Percentiles rank a stretch among this genome's conserved stretches.
These are phyloP conservation scores for Lycia hirtaria DNA, from an alignment of 2,888 invertebrate genomes.

Conservation along the genomic window DNA sequence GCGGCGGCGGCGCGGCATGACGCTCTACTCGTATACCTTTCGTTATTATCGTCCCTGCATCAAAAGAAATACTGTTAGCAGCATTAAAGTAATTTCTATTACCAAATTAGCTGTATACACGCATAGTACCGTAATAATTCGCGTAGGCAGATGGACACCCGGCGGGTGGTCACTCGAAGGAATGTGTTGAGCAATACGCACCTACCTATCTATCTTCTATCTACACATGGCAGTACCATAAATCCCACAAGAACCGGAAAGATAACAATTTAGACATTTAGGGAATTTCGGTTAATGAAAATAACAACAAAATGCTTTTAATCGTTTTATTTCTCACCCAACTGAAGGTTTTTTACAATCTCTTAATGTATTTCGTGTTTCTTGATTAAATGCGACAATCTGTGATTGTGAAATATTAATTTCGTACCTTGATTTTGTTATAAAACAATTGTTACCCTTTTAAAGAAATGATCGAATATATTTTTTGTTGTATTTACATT, in stretches of 20 bases:
- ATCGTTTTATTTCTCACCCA: conserved; percentile 34
- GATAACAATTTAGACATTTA: conserved; percentile 22
- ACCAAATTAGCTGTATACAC: conserved; percentile 29
- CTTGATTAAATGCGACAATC: conserved; percentile 31
- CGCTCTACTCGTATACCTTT: not conserved
- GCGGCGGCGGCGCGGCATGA: conserved; percentile 1
- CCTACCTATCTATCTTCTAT: conserved; percentile 21
- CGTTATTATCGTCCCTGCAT: conserved; percentile 3
- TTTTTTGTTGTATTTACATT: too few relatives aligned
- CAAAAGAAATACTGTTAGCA: conserved; percentile 17
- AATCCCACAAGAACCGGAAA: conserved; percentile 28
- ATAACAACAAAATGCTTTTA: conserved; percentile 29
- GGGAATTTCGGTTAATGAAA: conserved; percentile 22
- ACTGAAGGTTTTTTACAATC: conserved; percentile 47
- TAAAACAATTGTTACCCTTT: not conserved
- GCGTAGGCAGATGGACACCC: conserved; percentile 28
- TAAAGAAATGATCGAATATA: too few relatives aligned
- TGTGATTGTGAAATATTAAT: conserved; percentile 44
- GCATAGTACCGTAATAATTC: conserved; percentile 29
- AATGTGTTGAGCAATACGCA: conserved; percentile 29
- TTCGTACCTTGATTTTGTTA: conserved; percentile 30
- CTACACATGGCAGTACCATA: conserved; percentile 22
- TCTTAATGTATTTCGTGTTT: conserved; percentile 44
- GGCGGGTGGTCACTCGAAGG: conserved; percentile 21
- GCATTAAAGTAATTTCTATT: conserved; percentile 24